Base-by-base conservation (phyloP, 2,888 invertebrate species). In the Eupithecia dodoneata region DNA sequence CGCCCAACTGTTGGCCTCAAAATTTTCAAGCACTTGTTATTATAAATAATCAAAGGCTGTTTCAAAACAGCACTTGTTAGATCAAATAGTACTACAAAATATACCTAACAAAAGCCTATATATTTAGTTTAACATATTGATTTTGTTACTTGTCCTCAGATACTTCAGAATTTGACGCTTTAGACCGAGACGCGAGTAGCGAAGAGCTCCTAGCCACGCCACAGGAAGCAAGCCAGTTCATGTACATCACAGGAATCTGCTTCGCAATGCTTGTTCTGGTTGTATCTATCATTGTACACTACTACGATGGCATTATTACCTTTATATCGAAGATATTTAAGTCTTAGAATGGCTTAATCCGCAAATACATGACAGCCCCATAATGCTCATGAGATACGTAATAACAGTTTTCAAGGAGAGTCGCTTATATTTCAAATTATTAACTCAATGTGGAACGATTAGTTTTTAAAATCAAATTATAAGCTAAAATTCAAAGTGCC, bases 201-300 rank as follows among this genome's bases (percentile, higher is more conserved):
- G 94, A 96, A 81, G 94, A 96, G 80, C 88, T 94, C 15, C 85
- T 95, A 15, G 95, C 96, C 18, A 93, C 95, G 10, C 96, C 95
- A 0, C 95, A 94, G 73, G 96, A 96, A 86, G 96, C 96, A 42
- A 96, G 96, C 81, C 96, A 96, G 85, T 94, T 96, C 66, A 95
- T 96, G 90, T 96, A 96, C 84, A 91, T 96, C 47, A 92, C 95
- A 3, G 97, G 97, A 69, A 94, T 97, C 75, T 94, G 95, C 69
- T 94, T 96, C 82, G 96, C 97, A 13, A 90, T 97, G 87, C 83
- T 97, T 6, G 96, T 97, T 52, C 88, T 97, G 0, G 81, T 97
- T 42, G 87, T 96, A 55, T 97, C 97, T 44, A 94, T 97, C 79
- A 85, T 97, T 63, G 88, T 97, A 78, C 96, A 97, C 85, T 96